Conservation (phyloP, 2,888 invertebrate species). For the Didymodactylos carnosus region DNA sequence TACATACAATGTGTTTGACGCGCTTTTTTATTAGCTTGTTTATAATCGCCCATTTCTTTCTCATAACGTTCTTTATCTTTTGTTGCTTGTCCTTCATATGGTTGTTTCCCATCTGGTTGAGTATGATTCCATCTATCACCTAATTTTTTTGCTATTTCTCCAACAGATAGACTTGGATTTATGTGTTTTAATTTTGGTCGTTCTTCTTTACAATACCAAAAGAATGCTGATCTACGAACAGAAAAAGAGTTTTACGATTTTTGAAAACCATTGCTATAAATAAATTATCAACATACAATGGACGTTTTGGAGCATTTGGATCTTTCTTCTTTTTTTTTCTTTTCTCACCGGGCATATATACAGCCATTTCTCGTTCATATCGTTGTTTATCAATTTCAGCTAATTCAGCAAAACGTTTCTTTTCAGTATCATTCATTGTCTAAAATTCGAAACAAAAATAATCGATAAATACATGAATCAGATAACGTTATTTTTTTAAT, state of each 20-base stretch:
- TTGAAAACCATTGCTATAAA: not conserved
- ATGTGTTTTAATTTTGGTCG: conserved; percentile 73
- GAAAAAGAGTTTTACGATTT: not conserved
- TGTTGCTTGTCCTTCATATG: conserved; percentile 76
- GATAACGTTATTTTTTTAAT: not conserved
- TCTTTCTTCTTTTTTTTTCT: conserved; percentile 72
- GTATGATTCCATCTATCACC: conserved; percentile 81
- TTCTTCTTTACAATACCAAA: conserved; percentile 96
- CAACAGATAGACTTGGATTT: conserved; percentile 81
- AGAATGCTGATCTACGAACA: conserved; percentile 71
- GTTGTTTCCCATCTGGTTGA: conserved; percentile 58
- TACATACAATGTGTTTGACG: not conserved
- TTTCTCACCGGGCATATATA: conserved; percentile 68
- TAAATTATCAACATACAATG: conserved; percentile 55
- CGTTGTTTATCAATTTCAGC: conserved; percentile 90
- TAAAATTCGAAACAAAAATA: conserved; percentile 28
- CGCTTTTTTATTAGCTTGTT: not conserved
- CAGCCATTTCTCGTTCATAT: conserved; percentile 85
- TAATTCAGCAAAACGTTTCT: conserved; percentile 94
- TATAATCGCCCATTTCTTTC: conserved; percentile 34
- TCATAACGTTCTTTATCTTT: conserved; percentile 88
- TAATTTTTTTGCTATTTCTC: conserved; percentile 85
- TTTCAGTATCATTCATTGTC: conserved; percentile 97
- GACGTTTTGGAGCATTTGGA: conserved; percentile 94
- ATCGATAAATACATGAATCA: not conserved